Evolutionary conservation across 2,797 vertebrate genomes (phyloP).

Genomic region (Phalanger gymnotis): DNA sequence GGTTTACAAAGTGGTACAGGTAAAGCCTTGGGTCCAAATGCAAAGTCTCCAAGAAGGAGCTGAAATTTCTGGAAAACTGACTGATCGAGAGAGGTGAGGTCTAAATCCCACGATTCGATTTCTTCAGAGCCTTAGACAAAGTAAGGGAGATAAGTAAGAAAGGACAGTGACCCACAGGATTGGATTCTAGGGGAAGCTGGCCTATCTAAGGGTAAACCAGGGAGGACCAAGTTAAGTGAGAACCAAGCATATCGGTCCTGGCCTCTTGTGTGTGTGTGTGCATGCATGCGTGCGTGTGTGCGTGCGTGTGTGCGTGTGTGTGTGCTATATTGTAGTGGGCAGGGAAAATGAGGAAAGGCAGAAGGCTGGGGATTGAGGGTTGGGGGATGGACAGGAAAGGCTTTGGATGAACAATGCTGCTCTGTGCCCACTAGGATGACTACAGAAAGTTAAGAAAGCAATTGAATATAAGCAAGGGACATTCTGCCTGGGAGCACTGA

Average conservation of each 20-base stretch:
- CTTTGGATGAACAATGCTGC: no score
- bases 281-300: no score
- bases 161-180: neutral
- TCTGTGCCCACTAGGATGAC: no score
- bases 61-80: neutral
- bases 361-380: no score
- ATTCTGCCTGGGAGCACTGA: neutral
- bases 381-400: no score
- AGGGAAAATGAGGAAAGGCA: neutral
- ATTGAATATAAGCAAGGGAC: neutral
- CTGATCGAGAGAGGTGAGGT: neutral
- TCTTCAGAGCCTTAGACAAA: neutral
- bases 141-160: neutral
- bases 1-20: neutral
- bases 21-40: neutral
- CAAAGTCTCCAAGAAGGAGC: neutral
- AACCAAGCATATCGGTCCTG: neutral
- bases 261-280: no score
- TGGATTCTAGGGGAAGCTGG: neutral
- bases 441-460: neutral
- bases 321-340: neutral
- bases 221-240: neutral
- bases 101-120: neutral
- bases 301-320: no score
- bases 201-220: neutral